Conservation (phyloP, 2,888 invertebrate genomes). For the Petrolisthes cinctipes region DNA sequence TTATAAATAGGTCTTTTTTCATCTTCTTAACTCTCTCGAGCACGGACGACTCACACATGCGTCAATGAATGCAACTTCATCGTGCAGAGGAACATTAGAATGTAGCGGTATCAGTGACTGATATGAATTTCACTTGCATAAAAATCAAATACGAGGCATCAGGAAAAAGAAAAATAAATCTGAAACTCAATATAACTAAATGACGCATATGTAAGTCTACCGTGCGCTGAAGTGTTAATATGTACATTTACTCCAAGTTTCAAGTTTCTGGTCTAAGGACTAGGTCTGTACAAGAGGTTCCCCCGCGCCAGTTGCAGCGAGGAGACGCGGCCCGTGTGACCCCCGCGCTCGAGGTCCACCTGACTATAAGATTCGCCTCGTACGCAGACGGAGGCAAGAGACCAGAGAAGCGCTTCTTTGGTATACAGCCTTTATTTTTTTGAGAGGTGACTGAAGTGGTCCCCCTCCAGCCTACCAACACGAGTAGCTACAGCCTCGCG, state of each 20-base stretch:
- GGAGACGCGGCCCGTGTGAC: constrained; percentile 2
- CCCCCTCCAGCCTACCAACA: constrained; percentile 9
- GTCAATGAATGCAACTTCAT: too few species aligned
- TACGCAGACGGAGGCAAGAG: constrained; percentile 41
- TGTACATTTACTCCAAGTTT: neutral
- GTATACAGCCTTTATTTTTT: constrained; percentile 28
- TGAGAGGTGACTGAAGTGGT: neutral
- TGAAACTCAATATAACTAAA: neutral
- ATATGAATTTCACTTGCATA: too few species aligned
- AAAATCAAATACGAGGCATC: too few species aligned
- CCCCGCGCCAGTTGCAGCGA: constrained; percentile 20
- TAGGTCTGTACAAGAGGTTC: constrained; percentile 41
- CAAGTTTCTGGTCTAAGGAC: neutral
- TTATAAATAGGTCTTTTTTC: constrained; percentile 51
- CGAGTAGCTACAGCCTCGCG: neutral
- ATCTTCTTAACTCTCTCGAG: neutral
- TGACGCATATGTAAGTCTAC: constrained; percentile 39
- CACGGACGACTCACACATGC: too few species aligned
- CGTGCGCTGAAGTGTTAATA: constrained; percentile 34
- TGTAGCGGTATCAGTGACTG: too few species aligned
- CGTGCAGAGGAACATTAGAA: too few species aligned
- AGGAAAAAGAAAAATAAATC: too few species aligned
- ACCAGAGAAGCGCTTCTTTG: constrained; percentile 41
- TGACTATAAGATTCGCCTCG: constrained; percentile 40
- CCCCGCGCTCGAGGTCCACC: constrained; percentile 42